Evolutionary conservation across 1,140 invertebrate genomes (phyloP), one percentile per base, ranked within the genome.

Genomic region (Brachystomella parvula): DNA sequence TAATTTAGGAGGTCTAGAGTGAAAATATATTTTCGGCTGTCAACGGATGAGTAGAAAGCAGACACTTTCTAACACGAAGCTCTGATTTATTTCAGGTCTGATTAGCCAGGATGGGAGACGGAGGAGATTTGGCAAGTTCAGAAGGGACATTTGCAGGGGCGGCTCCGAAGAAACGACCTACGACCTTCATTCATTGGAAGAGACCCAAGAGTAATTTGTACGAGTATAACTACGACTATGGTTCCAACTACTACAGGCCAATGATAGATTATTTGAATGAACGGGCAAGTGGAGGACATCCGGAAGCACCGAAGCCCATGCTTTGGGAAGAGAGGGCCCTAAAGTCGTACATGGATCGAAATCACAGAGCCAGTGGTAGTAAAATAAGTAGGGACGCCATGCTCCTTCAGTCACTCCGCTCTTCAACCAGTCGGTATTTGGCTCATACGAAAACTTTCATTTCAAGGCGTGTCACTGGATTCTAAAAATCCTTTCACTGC

Each of bases 201-300:
- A 28, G 72, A 53, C 68, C 68, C 21, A 70, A 70, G 57, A 69
- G 65, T 57, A 32, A 58, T n/a, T 28, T 70, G 57, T 70, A 73
- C 49, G 68, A 70, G 67, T 73, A 73, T 64, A 73, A 73, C 61
- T 71, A 69, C 47, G 72, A 71, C 44, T 73, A 71, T 44, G 69
- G 66, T 26, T 69, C 64, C 57, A 68, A 70, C 67, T 73, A 71
- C 62, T 73, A 73, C 63, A 61, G 69, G 24, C 69, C 72, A 6
- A 73, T 73, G 72, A 65, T 73, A 60, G 72, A 73, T 28, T 73
- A 73, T 62, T 60, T 73, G 35, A 67, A 73, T 61, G 47, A 64
- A 66, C 44, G 72, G 17, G 64, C 69, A 2, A 44, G 30, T 28
- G 72, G 72, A 0, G 53, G 26, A 12, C 57, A 65, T 30, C 64